A percentile compares a stretch with the other conserved stretches of the same genome.
These are phyloP conservation scores for Lepas anatifera DNA, from an alignment of 2,888 invertebrate genomes.

Conservation along the genomic window DNA sequence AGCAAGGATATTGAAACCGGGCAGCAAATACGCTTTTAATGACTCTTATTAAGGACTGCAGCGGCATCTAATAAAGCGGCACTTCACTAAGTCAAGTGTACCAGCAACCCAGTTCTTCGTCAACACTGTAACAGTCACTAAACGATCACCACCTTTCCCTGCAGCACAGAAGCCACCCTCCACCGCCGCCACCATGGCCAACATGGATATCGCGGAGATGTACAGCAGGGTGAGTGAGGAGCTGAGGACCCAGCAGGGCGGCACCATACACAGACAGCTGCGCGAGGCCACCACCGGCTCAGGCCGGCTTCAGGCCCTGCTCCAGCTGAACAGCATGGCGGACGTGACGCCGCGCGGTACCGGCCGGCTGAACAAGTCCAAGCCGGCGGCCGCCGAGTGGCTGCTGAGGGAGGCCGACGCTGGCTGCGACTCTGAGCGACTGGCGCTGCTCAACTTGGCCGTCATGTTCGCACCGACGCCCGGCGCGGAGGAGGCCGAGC, in stretches of 20 bases:
- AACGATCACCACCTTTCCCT: too few relatives aligned
- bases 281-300: background rate
- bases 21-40: too few relatives aligned
- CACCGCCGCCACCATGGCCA: background rate
- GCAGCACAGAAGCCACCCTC: too few relatives aligned
- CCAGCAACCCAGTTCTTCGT: too few relatives aligned
- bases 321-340: background rate
- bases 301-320: background rate
- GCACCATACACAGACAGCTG: constrained; percentile 1
- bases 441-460: constrained; percentile 3
- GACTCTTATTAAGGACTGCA: too few relatives aligned
- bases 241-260: constrained; percentile 4
- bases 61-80: too few relatives aligned
- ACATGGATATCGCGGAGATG: background rate
- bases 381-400: constrained; percentile 1
- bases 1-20: too few relatives aligned
- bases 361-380: background rate
- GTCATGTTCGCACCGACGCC: background rate
- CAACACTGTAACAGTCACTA: too few relatives aligned
- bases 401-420: background rate
- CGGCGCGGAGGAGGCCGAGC: background rate
- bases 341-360: background rate
- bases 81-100: too few relatives aligned
- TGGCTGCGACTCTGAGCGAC: background rate
- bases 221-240: background rate